These are phyloP conservation scores for Tetrax tetrax DNA, from an alignment of 2,113 vertebrate genomes.

Conservation along the genomic window DNA sequence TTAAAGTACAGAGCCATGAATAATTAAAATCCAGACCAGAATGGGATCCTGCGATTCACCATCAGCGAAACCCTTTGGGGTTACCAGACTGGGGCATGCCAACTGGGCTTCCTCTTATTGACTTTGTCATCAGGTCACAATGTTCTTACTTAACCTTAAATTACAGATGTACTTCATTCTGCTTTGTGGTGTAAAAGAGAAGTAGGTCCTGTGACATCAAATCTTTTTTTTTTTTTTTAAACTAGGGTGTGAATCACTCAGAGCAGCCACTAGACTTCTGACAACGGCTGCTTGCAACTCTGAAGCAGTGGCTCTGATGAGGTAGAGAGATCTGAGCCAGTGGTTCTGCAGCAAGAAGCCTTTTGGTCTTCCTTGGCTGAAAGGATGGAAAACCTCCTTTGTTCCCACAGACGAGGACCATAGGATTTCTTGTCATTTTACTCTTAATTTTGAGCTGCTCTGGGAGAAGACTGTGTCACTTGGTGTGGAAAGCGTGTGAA, in stretches of 20 bases:
- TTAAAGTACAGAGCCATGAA: background rate
- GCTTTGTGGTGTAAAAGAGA: conserved; percentile 21
- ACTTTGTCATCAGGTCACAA: conserved; percentile 24
- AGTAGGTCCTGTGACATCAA: background rate
- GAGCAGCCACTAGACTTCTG: background rate
- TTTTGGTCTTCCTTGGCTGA: background rate
- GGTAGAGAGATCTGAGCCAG: background rate
- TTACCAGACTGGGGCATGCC: background rate
- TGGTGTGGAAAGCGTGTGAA: background rate
- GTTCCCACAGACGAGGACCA: background rate
- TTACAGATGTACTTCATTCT: background rate
- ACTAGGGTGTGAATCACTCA: background rate
- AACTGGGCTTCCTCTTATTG: background rate
- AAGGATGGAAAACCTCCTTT: background rate
- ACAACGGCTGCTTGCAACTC: background rate
- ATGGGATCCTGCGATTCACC: background rate
- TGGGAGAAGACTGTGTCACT: background rate
- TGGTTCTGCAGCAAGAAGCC: background rate
- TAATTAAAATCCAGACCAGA: background rate
- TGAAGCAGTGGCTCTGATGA: rapidly evolving
- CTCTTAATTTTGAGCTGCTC: background rate
- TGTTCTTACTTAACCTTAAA: conserved; percentile 1
- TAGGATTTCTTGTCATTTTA: background rate
- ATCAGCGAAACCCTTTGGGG: background rate
- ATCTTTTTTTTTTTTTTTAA: background rate